These are phyloP conservation scores for Phenganax stokvisi DNA, from an alignment of 92 coral and sea anemone species.

Conservation along the genomic window DNA sequence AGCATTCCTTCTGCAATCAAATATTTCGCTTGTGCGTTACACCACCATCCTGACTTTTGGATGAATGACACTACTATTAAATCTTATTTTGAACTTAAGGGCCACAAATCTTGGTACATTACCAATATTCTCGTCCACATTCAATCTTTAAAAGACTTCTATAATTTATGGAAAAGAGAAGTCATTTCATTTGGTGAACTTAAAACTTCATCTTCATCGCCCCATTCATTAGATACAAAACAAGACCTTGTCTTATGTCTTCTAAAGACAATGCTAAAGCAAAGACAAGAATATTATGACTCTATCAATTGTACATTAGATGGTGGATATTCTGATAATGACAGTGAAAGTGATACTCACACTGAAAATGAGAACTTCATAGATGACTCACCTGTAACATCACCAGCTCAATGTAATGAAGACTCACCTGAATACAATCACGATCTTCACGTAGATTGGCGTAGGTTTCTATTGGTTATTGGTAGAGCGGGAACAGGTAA, in stretches of 20 bases:
- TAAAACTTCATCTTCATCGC: background rate
- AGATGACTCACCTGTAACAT: no score
- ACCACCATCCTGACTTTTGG: background rate
- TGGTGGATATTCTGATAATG: background rate
- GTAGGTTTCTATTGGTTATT: background rate
- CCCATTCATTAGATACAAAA: background rate
- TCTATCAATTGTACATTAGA: background rate
- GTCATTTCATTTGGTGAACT: background rate
- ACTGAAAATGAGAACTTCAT: background rate
- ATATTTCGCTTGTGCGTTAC: constrained; percentile 14
- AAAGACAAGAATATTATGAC: background rate
- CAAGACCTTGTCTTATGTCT: background rate
- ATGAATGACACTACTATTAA: background rate
- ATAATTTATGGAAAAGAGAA: background rate
- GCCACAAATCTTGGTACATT: background rate
- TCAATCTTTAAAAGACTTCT: constrained; percentile 1
- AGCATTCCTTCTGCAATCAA: background rate
- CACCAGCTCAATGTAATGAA: no score
- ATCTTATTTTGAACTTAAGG: background rate
- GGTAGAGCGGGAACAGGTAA: constrained; percentile 26
- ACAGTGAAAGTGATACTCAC: background rate
- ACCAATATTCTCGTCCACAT: background rate
- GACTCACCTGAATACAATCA: background rate
- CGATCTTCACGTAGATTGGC: background rate
- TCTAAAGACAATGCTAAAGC: background rate